Base-by-base conservation (phyloP, 2,888 invertebrate species). In the Ochropacha duplaris region DNA sequence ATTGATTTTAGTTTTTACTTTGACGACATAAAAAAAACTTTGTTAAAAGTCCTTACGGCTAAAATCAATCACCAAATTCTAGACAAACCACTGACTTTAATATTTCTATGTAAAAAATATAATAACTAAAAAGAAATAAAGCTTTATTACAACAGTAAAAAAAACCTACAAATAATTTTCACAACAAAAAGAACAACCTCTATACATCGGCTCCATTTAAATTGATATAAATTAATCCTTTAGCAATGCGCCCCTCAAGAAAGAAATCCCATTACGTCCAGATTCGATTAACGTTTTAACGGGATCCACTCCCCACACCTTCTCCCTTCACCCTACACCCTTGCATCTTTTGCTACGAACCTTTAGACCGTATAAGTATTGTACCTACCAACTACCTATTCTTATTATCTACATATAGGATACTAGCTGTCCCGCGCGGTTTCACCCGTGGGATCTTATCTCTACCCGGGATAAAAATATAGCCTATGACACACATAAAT, bases 171-270 rank as follows among this genome's bases (percentile, higher is more conserved):
- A 14, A 4, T 16, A 2, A 19, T 44, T 44, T 44, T 22, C 6
- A 16, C 2, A 31, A 69, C 69, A 62, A 58, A 58, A 59, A 66
- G 50, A 76, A 12, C 89, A 84, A 6, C 83, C 89, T 83, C 81
- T 88, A 84, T 63, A 52, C n/a, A 52, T 39, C 57, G 59, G 65
- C 73, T 82, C 88, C 87, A 88, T 92, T 91, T 90, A 90, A 91
- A 92, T 92, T 91, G 92, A 92, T 92, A 92, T 90, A 92, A 91
- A 92, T 92, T 91, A 92, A 92, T 92, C 92, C 92, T 91, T 92
- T 90, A 83, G 86, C 88, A 76, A 83, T 82, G 85, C 82, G 83
- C 88, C 90, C 90, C 89, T 87, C 87, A 90, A 92, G 92, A 92
- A 92, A 92, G 92, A 92, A 92, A 92, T 92, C 90, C 92, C 90